These are phyloP conservation scores for Heloderma charlesbogerti DNA, from an alignment of 2,113 vertebrate species.

Conservation along the genomic window DNA sequence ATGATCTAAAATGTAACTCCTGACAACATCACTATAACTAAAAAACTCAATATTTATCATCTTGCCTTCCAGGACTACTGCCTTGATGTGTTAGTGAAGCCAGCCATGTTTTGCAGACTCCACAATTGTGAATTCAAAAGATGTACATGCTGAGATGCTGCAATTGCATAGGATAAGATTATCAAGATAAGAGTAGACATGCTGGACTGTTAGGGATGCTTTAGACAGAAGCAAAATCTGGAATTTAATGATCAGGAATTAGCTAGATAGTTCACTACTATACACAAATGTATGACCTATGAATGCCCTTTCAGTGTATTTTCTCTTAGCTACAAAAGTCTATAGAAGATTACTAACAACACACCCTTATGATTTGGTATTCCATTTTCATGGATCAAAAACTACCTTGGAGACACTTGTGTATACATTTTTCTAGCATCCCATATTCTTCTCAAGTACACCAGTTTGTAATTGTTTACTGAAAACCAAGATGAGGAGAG, in stretches of 20 bases:
- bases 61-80: slow-evolving; percentile 25
- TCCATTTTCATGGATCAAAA: not conserved
- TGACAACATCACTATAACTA: slow-evolving; percentile 10
- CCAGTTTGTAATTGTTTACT: not conserved
- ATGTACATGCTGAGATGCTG: slow-evolving; percentile 14
- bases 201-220: not conserved
- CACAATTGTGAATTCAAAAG: slow-evolving; percentile 41
- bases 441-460: not conserved
- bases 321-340: not conserved
- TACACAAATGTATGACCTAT: not conserved
- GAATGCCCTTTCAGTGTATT: slow-evolving; percentile 7
- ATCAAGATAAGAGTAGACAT: not conserved
- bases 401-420: not conserved
- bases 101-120: not conserved
- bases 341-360: slow-evolving; percentile 11
- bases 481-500: not conserved
- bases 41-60: slow-evolving; percentile 30
- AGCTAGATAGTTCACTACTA: not conserved
- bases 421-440: slow-evolving; percentile 22
- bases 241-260: not conserved
- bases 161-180: not conserved
- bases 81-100: slow-evolving; percentile 7
- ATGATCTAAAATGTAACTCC: slow-evolving; percentile 11
- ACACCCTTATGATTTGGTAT: not conserved
- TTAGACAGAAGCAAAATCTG: not conserved